Conservation (phyloP, 2,888 invertebrate species). For the Mesorhabditis belari region DNA sequence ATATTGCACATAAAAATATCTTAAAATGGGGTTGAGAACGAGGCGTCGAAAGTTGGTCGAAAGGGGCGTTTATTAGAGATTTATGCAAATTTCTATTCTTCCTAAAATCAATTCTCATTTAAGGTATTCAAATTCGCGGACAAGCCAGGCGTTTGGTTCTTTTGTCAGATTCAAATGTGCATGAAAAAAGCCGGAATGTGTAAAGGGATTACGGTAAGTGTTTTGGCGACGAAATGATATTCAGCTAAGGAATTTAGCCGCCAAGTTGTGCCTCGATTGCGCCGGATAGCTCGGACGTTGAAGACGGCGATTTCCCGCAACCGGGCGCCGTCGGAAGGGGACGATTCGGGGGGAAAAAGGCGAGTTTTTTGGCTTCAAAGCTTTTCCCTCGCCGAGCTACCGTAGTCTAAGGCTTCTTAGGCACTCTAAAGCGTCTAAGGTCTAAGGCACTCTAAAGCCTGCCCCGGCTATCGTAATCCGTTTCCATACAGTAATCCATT, state of each 20-base stretch:
- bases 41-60: too few species aligned
- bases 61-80: too few species aligned
- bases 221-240: not conserved
- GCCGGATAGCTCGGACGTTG: not conserved
- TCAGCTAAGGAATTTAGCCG: slow-evolving; percentile 18
- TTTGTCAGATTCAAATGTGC: slow-evolving; percentile 54
- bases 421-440: too few species aligned
- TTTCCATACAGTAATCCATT: too few species aligned
- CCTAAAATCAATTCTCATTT: not conserved
- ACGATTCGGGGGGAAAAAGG: not conserved
- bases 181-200: slow-evolving; percentile 53
- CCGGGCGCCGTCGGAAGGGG: not conserved
- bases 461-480: too few species aligned
- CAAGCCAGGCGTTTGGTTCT: slow-evolving; percentile 54
- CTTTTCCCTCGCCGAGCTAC: too few species aligned
- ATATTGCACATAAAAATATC: too few species aligned
- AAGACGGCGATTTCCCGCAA: slow-evolving; percentile 1
- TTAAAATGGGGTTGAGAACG: too few species aligned
- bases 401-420: not conserved
- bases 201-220: slow-evolving; percentile 43
- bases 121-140: slow-evolving; percentile 53
- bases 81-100: too few species aligned
- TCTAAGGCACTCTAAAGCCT: too few species aligned
- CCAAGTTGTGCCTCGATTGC: slow-evolving; percentile 22
- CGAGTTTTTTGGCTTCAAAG: too few species aligned